Evolutionary conservation across 2,113 vertebrate species (phyloP).

Genomic region (Cyphomyrus discorhynchus): DNA sequence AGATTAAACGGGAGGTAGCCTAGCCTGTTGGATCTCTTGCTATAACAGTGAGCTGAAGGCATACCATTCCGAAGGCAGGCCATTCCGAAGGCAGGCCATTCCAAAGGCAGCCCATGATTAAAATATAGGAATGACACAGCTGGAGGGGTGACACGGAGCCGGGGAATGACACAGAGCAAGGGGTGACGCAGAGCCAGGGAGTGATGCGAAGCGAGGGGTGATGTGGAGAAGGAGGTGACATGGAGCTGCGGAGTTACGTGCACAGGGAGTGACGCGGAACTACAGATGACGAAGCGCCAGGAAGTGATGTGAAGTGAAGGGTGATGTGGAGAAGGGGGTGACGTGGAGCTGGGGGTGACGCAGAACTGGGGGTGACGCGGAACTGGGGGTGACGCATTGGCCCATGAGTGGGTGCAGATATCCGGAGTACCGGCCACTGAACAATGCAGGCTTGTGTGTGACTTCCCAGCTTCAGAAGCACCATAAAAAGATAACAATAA

Average conservation of each 20-base stretch:
- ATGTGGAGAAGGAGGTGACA: too few relatives aligned
- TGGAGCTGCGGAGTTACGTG: too few relatives aligned
- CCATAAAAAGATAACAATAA: constrained; percentile 52
- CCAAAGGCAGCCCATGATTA: not conserved
- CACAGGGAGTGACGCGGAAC: too few relatives aligned
- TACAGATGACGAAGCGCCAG: not conserved
- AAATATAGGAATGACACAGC: constrained; percentile 10
- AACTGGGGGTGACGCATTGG: constrained; percentile 22
- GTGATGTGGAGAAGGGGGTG: too few relatives aligned
- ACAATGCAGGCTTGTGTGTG: constrained; percentile 36
- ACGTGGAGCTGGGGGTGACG: not conserved
- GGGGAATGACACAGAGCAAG: not conserved
- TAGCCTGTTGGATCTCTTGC: not conserved
- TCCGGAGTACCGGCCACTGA: not conserved
- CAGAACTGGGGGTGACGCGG: not conserved
- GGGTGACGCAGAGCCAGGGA: not conserved
- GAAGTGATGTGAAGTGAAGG: not conserved
- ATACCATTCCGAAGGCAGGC: not conserved
- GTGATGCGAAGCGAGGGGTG: not conserved
- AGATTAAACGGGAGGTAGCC: not conserved
- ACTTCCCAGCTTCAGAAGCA: constrained; percentile 42
- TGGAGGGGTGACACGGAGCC: too few relatives aligned
- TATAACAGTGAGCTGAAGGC: not conserved
- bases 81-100: too few relatives aligned
- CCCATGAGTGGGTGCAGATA: constrained; percentile 9